These are phyloP conservation scores for Pseudoatta argentina DNA, from an alignment of 1,140 invertebrate genomes.

Conservation along the genomic window DNA sequence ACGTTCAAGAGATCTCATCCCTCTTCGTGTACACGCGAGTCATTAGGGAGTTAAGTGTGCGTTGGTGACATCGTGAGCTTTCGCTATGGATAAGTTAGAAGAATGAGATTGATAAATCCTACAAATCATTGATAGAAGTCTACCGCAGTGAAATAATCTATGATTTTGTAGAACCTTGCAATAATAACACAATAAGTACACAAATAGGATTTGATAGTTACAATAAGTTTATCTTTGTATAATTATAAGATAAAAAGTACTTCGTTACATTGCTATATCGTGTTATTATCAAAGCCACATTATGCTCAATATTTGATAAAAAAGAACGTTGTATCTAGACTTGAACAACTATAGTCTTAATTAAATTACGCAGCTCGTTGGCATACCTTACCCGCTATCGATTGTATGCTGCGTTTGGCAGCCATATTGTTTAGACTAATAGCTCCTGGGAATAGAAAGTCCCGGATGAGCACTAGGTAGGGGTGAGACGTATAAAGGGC, in stretches of 20 bases:
- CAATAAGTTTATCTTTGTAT: slow-evolving; percentile 5
- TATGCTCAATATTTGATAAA: slow-evolving; percentile 20
- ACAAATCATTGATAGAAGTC: slow-evolving; percentile 19
- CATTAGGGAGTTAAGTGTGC: slow-evolving; percentile 58
- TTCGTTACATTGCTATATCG: background rate
- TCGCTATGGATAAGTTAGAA: slow-evolving; percentile 4
- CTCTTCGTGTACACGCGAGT: slow-evolving; percentile 44
- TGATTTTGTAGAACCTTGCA: background rate
- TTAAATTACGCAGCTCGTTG: slow-evolving; percentile 79
- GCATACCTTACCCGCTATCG: slow-evolving; percentile 78
- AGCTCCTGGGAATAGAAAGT: slow-evolving; percentile 82
- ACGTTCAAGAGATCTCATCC: slow-evolving; percentile 69
- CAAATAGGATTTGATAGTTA: background rate
- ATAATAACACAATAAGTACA: slow-evolving; percentile 8
- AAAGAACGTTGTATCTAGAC: slow-evolving; percentile 29
- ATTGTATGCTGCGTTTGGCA: slow-evolving; percentile 84
- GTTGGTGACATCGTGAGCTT: slow-evolving; percentile 75
- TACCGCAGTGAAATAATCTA: background rate
- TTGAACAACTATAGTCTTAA: slow-evolving; percentile 76
- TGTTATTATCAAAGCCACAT: slow-evolving; percentile 17
- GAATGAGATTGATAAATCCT: slow-evolving; percentile 15
- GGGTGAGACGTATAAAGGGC: slow-evolving; percentile 71
- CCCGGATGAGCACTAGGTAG: slow-evolving; percentile 73
- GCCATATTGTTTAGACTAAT: slow-evolving; percentile 86
- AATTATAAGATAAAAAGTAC: slow-evolving; percentile 19